A percentile compares a stretch with the other conserved stretches of the same genome.
phyloP scores from a whole-genome alignment of 2,113 vertebrate species.

The Scytalopus superciliaris region DNA sequence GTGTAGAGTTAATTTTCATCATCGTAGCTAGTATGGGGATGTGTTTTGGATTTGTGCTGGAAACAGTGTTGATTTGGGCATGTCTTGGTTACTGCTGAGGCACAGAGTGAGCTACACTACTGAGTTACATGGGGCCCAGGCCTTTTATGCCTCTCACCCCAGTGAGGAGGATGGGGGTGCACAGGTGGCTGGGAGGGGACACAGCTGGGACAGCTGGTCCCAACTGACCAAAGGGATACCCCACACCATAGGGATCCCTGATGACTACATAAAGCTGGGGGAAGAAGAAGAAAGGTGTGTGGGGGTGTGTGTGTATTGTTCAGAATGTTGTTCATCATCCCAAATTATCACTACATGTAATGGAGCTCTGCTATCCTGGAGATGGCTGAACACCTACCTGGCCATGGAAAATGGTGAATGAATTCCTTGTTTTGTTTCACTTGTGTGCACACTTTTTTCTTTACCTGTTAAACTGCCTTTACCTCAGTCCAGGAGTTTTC shows the following conservation, averaged over 20 bases:
- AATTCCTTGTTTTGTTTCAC: neutral
- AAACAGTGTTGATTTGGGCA: neutral
- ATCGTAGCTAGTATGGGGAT: neutral
- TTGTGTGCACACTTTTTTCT: neutral
- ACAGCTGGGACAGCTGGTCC: neutral
- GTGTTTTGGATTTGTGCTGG: neutral
- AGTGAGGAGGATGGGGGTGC: neutral
- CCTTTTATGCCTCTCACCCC: neutral
- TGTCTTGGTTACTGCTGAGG: neutral
- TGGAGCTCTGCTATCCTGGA: neutral
- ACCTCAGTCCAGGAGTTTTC: neutral
- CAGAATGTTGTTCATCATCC: neutral
- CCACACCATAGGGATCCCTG: neutral
- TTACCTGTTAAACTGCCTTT: neutral
- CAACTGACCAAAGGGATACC: neutral
- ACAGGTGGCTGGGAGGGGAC: neutral
- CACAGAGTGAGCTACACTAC: neutral
- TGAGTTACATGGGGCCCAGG: neutral
- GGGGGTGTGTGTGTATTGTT: neutral
- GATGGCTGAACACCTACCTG: neutral
- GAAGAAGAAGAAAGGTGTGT: neutral
- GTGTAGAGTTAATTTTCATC: neutral
- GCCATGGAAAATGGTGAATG: neutral
- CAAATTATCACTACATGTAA: accelerated
- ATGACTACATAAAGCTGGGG: neutral